phyloP scores from a whole-genome alignment of 2,797 vertebrate species.

The Florisuga fusca region DNA sequence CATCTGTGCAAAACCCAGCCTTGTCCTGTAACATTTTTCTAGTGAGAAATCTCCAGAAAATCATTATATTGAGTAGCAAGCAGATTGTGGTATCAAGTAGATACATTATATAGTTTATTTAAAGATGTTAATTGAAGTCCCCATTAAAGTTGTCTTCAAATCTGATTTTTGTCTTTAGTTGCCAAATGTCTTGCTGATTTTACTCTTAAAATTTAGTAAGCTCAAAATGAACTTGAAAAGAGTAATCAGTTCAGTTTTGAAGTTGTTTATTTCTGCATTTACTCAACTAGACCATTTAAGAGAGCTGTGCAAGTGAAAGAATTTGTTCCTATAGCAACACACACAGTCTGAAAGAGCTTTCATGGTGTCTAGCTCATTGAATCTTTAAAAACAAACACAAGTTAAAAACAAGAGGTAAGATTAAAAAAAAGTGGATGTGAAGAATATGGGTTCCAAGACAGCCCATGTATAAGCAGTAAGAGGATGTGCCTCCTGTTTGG shows the following conservation, averaged over 20 bases:
- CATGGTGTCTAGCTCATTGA: neutral
- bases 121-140: neutral
- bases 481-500: neutral
- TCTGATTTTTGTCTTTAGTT: neutral
- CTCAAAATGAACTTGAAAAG: slow-evolving; percentile 14
- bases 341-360: neutral
- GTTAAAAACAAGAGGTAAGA: neutral
- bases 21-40: neutral
- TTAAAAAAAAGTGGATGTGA: neutral
- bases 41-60: neutral
- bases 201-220: neutral
- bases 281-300: neutral
- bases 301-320: slow-evolving; percentile 13
- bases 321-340: slow-evolving; percentile 54
- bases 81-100: neutral
- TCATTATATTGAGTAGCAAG: neutral
- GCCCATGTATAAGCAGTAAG: fast-evolving
- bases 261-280: neutral
- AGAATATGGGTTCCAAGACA: neutral
- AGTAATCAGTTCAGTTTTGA: slow-evolving; percentile 32
- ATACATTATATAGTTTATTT: neutral
- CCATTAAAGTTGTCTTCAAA: neutral
- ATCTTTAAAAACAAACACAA: slow-evolving; percentile 5
- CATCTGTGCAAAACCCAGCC: neutral
- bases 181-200: neutral